Conservation (phyloP, 92 coral and sea anemone species). For the Desmophyllum pertusum region DNA sequence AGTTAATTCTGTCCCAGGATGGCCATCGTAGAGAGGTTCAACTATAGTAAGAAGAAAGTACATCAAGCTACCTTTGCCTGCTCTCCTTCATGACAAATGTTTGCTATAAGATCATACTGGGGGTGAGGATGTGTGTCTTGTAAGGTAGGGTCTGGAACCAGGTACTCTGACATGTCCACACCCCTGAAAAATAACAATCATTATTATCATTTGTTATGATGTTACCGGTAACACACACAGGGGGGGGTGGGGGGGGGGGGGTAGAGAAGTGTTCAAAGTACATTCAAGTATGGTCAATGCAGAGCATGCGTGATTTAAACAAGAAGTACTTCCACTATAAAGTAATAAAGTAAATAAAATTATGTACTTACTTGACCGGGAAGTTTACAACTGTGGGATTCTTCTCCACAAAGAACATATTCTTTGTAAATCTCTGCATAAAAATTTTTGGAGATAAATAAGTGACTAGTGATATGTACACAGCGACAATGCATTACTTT, state of each 20-base stretch:
- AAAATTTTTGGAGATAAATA: neutral
- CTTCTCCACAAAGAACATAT: conserved; percentile 94
- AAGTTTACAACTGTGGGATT: conserved; percentile 97
- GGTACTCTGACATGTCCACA: conserved; percentile 93
- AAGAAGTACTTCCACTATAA: no score
- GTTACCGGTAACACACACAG: neutral
- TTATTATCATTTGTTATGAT: neutral
- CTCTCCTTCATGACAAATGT: conserved; percentile 97
- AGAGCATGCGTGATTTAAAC: no score
- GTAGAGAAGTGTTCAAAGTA: no score
- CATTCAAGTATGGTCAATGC: no score
- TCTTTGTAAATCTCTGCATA: conserved; percentile 91
- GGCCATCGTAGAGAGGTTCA: no score
- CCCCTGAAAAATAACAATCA: conserved; percentile 50
- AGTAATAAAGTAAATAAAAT: neutral
- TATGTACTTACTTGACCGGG: conserved; percentile 85
- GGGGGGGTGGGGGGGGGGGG: neutral
- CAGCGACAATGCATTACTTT: no score
- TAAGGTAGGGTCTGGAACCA: conserved; percentile 80
- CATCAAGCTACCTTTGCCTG: conserved; percentile 58
- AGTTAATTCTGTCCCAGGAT: no score
- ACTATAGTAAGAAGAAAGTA: neutral
- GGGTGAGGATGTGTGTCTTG: conserved; percentile 91
- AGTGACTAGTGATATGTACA: no score
- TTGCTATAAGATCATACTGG: conserved; percentile 93